Base-by-base conservation (phyloP, 1,140 invertebrate species). In the Hypsibius dujardini region DNA sequence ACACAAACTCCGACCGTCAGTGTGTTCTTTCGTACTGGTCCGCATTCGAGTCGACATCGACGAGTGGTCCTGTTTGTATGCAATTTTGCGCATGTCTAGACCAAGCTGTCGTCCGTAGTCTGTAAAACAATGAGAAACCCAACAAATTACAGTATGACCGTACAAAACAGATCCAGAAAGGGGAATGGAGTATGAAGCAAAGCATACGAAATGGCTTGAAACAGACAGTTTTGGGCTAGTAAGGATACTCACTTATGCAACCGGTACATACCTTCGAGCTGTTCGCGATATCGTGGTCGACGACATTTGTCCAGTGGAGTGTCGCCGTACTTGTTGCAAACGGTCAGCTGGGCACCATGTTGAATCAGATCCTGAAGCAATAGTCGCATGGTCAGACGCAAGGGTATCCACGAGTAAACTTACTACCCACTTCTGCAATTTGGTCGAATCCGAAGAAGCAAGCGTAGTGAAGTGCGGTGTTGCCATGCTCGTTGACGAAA, bases 41-140 rank as follows among this genome's bases (percentile, higher is more conserved):
- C 95, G 84, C 0, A 94, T 97, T 81, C 98, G 97, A 71, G 95
- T 83, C 14, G 94, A 94, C 67, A 95, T 80, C 93, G 93, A 98
- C 75, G 89, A 95, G 77, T 96, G 90, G 80, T 98, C 95, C 28
- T 28, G 28, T 77, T 95, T 95, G 80, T 95, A 98, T 72, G 91
- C 90, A 73, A 98, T 92, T 79, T 91, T 93, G 78, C 94, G 93
- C 74, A 97, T 81, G 78, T 98, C 94, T 78, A 96, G 92, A 0
- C 92, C 50, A 56, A 56, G 50, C 50, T 56, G 50, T n/a, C n/a
- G 50, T 56, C 7, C 50, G n/a, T 56, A 56, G 7, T 56, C 50
- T 56, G n/a, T n/a, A 56, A 56, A 56, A 56, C 28, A 28, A 28
- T 28, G 28, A 0, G 28, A 28, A 28, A 28, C 28, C 28, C 28